Evolutionary conservation across 2,888 invertebrate genomes (phyloP), one percentile per base, ranked within the genome.

Genomic region (Apantesis nais): DNA sequence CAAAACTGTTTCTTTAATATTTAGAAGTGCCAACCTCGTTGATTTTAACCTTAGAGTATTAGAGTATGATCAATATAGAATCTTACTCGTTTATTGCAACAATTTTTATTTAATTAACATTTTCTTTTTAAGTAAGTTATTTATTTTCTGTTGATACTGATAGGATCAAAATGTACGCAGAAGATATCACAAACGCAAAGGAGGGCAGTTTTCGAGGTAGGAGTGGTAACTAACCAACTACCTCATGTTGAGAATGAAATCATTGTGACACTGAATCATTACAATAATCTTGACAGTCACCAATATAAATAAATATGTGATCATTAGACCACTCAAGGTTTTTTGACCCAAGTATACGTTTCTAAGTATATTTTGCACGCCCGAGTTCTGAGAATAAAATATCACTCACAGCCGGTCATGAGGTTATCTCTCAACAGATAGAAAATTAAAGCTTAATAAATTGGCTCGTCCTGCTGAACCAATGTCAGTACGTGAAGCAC

Each of bases 391-490:
- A 89, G 94, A 94, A 94, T 87, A 86, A 82, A 81, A 83, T 84
- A 89, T 89, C 89, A 88, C 84, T 89, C 88, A 88, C 87, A 89
- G 88, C 88, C 86, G 82, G 88, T 80, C 88, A 83, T 80, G 79
- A 86, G 94, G 93, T 94, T 94, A 94, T 94, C 93, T 77, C 68
- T 67, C 67, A 48, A 71, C 78, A 80, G 90, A 92, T 91, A 91
- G 83, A 90, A 89, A 87, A 88, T 86, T 89, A 86, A 90, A 90
- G 82, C 86, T 86, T 86, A 92, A 93, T 93, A 94, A 93, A 94
- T 92, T 90, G 89, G 83, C 88, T 81, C 73, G 85, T 75, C 78
- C 76, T 70, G 83, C 74, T 78, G 82, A 74, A 78, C 77, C 89
- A 89, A 89, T 87, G 89, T 88, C 92, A 94, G 92, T 93, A 78